Evolutionary conservation across 2,888 invertebrate genomes (phyloP), one percentile per base, ranked within the genome.

Genomic region (Campoplex capitator): DNA sequence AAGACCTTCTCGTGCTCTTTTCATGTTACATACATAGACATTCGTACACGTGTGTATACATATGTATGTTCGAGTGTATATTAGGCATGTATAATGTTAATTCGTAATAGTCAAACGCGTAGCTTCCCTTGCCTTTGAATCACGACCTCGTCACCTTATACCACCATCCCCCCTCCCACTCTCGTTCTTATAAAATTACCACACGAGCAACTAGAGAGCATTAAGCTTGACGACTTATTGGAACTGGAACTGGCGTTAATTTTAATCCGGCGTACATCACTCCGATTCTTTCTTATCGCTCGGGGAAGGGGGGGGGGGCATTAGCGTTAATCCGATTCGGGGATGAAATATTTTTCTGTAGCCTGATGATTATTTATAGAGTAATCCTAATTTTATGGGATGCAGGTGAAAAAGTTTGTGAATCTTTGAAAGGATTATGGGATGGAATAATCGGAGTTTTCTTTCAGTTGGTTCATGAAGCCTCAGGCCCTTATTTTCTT

Each of bases 1-100:
- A 92, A 92, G 92, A 91, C 92, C 92, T 90, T 91, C 87, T 84
- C 83, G 89, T 92, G 91, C 90, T 84, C 54, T 82, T 58, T 70
- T 18, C 75, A 73, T 68, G 7, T 48, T 23, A 28, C 71, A 70
- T 58, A 62, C 23, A 32, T 6, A 62, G 32, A 56, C 45, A 32
- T 48, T 18, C 18, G 54, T 32, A 8, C 13, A 38, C 23, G 23
- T 23, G 23, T 23, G 23, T 23, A 42, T 28, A 11, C 13, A 11
- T 3, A 38, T 54, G 54, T 68, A 1, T 56, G n/a, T 32, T 23
- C 38, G 38, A 38, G 23, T 23, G 38, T 54, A 67, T 42, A 74
- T 42, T 9, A 23, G 11, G 67, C 83, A 74, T 68, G 23, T 68
- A 78, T 87, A 85, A 56, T 54, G 54, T 84, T 84, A 84, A 80